Conservation (phyloP, 2,113 vertebrate genomes). For the Copsychus sechellarum region DNA sequence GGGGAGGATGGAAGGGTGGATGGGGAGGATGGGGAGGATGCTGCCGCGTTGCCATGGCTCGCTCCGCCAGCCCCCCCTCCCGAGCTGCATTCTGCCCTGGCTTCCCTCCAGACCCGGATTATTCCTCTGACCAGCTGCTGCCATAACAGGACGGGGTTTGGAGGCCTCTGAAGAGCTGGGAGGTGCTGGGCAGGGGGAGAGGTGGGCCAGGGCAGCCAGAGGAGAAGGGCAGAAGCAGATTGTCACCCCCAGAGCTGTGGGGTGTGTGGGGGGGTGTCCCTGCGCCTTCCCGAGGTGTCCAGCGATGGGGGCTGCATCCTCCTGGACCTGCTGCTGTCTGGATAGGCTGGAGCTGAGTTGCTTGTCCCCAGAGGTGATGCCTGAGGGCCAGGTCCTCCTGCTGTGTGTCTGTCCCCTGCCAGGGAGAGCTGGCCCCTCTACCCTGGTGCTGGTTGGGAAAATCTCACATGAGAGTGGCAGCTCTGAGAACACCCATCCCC, state of each 20-base stretch:
- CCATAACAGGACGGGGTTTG: not conserved
- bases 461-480: not conserved
- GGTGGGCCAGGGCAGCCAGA: not conserved
- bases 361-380: not conserved
- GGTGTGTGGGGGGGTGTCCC: not conserved
- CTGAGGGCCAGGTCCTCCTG: not conserved
- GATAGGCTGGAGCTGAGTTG: not conserved
- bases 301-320: not conserved
- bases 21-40: not conserved
- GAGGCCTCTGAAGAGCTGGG: not conserved
- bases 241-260: not conserved
- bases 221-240: not conserved
- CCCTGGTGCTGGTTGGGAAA: not conserved
- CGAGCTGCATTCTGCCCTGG: constrained; percentile 49
- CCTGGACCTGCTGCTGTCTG: not conserved
- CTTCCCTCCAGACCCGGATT: constrained; percentile 55
- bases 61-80: not conserved
- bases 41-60: not conserved
- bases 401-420: not conserved
- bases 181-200: not conserved
- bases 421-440: not conserved
- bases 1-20: not conserved
- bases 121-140: constrained; percentile 56
- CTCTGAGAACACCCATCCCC: not conserved
- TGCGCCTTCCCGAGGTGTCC: accelerated